A percentile compares a stretch with the other conserved stretches of the same genome.
Conservation (phyloP, 2,113 vertebrate genomes). For the Polypterus bichir region DNA sequence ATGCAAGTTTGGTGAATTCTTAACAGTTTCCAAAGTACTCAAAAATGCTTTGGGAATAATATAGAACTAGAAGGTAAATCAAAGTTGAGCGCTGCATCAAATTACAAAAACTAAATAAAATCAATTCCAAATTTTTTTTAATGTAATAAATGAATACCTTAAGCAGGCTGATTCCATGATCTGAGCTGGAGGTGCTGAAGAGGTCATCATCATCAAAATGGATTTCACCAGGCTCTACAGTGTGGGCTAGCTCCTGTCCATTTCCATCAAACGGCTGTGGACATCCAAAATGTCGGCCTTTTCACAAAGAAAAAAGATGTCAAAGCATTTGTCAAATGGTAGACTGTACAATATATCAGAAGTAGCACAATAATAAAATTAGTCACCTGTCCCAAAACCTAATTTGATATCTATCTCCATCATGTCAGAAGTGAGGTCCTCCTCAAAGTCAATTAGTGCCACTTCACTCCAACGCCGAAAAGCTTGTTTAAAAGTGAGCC, state of each 20-base stretch:
- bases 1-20: too few species aligned
- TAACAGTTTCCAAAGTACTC: too few species aligned
- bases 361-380: neutral
- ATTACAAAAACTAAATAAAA: too few species aligned
- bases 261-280: constrained; percentile 26
- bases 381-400: constrained; percentile 14
- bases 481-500: constrained; percentile 18
- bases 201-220: constrained; percentile 28
- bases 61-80: too few species aligned
- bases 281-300: constrained; percentile 26
- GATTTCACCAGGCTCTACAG: constrained; percentile 23
- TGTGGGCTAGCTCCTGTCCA: constrained; percentile 20
- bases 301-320: neutral
- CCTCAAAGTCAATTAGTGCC: constrained; percentile 18
- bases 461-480: constrained; percentile 19
- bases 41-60: too few species aligned
- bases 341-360: neutral
- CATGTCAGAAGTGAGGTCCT: constrained; percentile 4
- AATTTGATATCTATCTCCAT: constrained; percentile 9
- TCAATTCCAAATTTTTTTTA: too few species aligned
- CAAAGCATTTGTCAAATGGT: neutral
- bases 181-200: constrained; percentile 14
- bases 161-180: constrained; percentile 21
- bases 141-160: constrained; percentile 13
- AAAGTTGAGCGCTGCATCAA: too few species aligned